Evolutionary conservation across 1,140 invertebrate genomes (phyloP), one percentile per base, ranked within the genome.

Genomic region (Bradynema listronoti): DNA sequence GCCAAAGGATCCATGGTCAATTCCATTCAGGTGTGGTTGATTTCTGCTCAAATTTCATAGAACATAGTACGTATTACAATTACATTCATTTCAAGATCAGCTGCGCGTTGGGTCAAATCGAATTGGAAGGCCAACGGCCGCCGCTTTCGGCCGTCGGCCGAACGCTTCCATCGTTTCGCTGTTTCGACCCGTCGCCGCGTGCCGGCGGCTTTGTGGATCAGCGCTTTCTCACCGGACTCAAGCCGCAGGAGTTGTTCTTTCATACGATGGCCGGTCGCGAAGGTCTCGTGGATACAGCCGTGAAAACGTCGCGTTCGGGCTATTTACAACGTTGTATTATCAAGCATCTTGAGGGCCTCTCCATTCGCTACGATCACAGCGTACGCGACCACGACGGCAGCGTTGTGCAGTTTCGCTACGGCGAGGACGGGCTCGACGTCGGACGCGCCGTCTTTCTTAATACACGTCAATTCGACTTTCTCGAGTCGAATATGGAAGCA

Each of bases 241-340:
- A 89, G 73, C 91, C 92, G 0, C 91, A 94, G 80, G 93, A 98
- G 78, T 96, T 94, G 76, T 99, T 96, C 80, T 97, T 95, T 80
- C 93, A 99, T 84, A 98, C 93, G 78, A 98, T 98, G 93, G 95
- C 95, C 51, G 95, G 95, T 61, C 84, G 95, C 80, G 95, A 98
- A 84, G 84, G 85, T 79, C 74, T 86, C 27, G 81, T 86, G 62
- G 86, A 87, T 78, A 86, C 85, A 32, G 85, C 85, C 65, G 86
- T 87, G 1, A 87, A 87, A 75, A 99, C 95, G 5, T 94, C 90
- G 82, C 84, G 92, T 65, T 93, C 90, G 73, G 95, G 95, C 68
- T 99, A 99, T 79, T 82, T 99, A 51, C 95, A 99, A 80, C 83
- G 95, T 58, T 98, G 94, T 83, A 81, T 99, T 0, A 89, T 98